Conservation (phyloP, 2,888 invertebrate species). For the Phlogophora meticulosa region DNA sequence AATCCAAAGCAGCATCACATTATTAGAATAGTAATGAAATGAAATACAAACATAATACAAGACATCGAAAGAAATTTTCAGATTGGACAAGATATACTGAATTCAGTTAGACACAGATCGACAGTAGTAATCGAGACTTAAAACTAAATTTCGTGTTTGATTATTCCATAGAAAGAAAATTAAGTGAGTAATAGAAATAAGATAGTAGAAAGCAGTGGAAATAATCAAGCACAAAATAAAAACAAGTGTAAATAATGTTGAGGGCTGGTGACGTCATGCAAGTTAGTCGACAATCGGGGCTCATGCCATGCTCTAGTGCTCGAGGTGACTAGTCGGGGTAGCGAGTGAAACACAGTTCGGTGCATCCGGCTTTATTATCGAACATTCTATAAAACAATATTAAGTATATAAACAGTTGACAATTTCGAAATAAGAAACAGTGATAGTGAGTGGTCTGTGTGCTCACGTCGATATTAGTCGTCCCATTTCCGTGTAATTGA, state of each 20-base stretch:
- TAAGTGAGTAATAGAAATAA: constrained; percentile 41
- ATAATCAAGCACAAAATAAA: constrained; percentile 75
- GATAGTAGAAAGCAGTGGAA: constrained; percentile 64
- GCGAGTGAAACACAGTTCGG: constrained; percentile 91
- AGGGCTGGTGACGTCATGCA: constrained; percentile 80
- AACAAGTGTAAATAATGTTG: constrained; percentile 62
- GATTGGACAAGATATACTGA: constrained; percentile 52
- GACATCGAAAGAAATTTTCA: constrained; percentile 59
- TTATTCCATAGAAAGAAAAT: constrained; percentile 67
- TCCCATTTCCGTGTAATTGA: constrained; percentile 59
- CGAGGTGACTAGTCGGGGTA: constrained; percentile 82
- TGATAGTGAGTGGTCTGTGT: constrained; percentile 82
- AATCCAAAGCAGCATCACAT: constrained; percentile 90
- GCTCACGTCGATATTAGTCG: constrained; percentile 74
- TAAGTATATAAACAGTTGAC: constrained; percentile 78
- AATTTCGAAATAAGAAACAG: constrained; percentile 81
- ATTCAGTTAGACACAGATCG: constrained; percentile 56
- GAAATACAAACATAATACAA: constrained; percentile 75
- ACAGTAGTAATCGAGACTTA: constrained; percentile 63
- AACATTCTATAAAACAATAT: constrained; percentile 78
- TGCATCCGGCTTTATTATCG: constrained; percentile 89
- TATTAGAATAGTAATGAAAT: constrained; percentile 86
- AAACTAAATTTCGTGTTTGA: constrained; percentile 72
- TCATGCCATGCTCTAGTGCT: constrained; percentile 89
- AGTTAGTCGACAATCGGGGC: constrained; percentile 79